Base-by-base conservation (phyloP, 2,113 vertebrate genomes). In the Phalacrocorax carbo region DNA sequence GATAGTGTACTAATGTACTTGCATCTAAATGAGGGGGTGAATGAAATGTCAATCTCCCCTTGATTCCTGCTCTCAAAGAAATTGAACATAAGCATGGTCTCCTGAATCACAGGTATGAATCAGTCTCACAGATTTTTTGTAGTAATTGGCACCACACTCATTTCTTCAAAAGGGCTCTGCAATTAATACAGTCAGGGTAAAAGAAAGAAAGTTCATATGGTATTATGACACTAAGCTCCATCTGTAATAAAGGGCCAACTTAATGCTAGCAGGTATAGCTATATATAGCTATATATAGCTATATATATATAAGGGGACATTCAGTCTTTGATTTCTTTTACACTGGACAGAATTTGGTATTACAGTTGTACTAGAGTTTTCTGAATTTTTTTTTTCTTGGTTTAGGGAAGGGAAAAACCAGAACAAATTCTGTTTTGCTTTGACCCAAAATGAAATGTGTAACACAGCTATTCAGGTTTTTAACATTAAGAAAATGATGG, bases 131-230 rank as follows among this genome's bases (percentile, higher is more conserved):
- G 61, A 66, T 55, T 81, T 84, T 65, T 94, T 29, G 14, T 49
- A 51, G 36, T 93, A 96, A 92, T 95, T 95, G 91, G 48, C 19
- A 44, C 77, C 42, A 86, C 25, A 42, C 14, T 85, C 3, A 7
- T 64, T 95, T 93, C 55, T 90, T 79, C 57, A 83, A 88, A 90
- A 96, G 32, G 48, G 5, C 10, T 95, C 64, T 69, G 48, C 90
- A 97, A 95, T 96, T 96, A 96, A 91, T 82, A 77, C 57, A 92
- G 44, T 68, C 15, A 96, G 84, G 46, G 84, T 82, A 52, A 93
- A 96, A 84, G 49, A 76, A 94, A 68, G 73, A 79, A 93, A 95
- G 57, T 19, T 66, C 62, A 78, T 29, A 7, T 34, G 36, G 9
- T 82, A 66, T 82, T 82, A 22, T 38, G 96, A 20, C 54, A 55